These are phyloP conservation scores for Semicossyphus pulcher DNA, from an alignment of 2,113 vertebrate genomes.

Conservation along the genomic window DNA sequence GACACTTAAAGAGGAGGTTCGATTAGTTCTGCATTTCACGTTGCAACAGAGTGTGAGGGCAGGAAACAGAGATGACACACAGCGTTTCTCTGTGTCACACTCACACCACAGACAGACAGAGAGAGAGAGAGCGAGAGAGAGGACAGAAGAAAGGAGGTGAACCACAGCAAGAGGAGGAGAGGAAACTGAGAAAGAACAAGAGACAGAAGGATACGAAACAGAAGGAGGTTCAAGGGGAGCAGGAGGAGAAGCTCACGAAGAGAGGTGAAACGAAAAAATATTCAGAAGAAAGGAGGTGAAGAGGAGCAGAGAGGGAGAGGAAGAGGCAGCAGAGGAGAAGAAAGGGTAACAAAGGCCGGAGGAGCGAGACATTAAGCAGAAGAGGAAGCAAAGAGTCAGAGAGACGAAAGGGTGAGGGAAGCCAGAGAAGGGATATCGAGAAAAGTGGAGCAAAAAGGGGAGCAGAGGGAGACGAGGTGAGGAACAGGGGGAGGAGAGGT, in stretches of 20 bases:
- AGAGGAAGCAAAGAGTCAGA: not conserved
- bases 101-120: conserved; percentile 38
- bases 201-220: not conserved
- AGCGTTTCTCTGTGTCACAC: conserved; percentile 37
- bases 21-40: conserved; percentile 33
- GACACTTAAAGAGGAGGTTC: not conserved
- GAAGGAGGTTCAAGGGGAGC: not conserved
- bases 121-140: conserved; percentile 8
- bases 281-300: not conserved
- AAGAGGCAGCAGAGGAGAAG: no score
- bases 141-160: not conserved
- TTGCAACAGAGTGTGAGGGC: conserved; percentile 42
- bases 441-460: conserved; percentile 21
- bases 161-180: not conserved
- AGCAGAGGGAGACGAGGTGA: not conserved
- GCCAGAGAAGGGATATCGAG: not conserved
- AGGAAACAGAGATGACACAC: conserved; percentile 60
- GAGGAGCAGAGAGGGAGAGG: not conserved
- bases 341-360: no score
- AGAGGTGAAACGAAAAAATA: not conserved
- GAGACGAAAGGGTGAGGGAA: not conserved
- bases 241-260: not conserved
- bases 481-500: not conserved
- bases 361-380: not conserved
- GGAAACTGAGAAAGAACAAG: not conserved